Conservation (phyloP, 2,888 invertebrate species). For the Leptothorax acervorum region DNA sequence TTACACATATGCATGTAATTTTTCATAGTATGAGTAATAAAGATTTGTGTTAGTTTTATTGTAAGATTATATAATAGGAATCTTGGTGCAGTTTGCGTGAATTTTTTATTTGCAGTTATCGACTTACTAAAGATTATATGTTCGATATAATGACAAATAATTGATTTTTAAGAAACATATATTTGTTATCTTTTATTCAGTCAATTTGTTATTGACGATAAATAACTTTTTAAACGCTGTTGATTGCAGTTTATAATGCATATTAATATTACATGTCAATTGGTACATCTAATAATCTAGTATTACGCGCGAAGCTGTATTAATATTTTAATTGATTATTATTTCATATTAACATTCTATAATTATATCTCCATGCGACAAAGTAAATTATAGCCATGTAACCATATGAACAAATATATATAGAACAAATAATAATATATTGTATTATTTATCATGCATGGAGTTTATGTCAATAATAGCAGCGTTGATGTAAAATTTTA, state of each 20-base stretch:
- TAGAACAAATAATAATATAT: slow-evolving; percentile 17
- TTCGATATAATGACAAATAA: background rate
- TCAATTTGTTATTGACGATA: background rate
- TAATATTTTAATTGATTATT: slow-evolving; percentile 38
- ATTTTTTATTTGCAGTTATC: background rate
- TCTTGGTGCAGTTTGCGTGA: background rate
- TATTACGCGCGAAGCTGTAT: background rate
- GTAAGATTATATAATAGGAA: background rate
- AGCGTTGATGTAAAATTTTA: background rate
- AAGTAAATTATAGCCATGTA: slow-evolving; percentile 17
- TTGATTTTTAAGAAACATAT: background rate
- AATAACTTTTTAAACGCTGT: background rate
- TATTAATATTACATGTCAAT: slow-evolving; percentile 39
- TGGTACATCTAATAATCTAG: slow-evolving; percentile 31
- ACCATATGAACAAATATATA: background rate
- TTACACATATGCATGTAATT: background rate
- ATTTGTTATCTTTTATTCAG: background rate
- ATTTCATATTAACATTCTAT: slow-evolving; percentile 29
- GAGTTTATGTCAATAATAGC: background rate
- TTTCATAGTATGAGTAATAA: background rate
- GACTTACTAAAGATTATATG: background rate
- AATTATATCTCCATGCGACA: slow-evolving; percentile 22
- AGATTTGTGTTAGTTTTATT: background rate
- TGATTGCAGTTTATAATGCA: slow-evolving; percentile 6
- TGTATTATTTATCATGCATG: slow-evolving; percentile 11